Conservation (phyloP, 2,113 vertebrate genomes). For the Dolichotis patagonum region DNA sequence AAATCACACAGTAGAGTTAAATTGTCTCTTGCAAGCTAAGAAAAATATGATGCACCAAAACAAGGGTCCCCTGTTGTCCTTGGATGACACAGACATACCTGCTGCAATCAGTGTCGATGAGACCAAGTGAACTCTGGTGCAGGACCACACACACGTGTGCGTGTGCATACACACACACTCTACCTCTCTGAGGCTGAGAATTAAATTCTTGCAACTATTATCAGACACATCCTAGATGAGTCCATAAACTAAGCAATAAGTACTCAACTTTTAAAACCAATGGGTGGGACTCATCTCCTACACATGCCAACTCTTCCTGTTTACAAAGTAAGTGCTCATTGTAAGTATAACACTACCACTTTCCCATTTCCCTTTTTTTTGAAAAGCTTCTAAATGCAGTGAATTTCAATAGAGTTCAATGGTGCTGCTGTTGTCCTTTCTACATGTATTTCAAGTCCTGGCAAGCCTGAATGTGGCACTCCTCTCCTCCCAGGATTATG, state of each 20-base stretch:
- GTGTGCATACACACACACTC: not conserved
- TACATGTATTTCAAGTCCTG: conserved; percentile 61
- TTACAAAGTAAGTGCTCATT: conserved; percentile 44
- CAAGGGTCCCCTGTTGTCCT: not conserved
- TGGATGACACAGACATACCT: too few relatives aligned
- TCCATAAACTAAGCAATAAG: conserved; percentile 42
- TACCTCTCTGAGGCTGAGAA: not conserved
- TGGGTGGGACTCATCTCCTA: conserved; percentile 11
- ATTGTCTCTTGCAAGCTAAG: not conserved
- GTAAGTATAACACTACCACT: not conserved
- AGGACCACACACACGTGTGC: too few relatives aligned
- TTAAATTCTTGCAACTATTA: conserved; percentile 36
- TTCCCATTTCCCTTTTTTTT: conserved; percentile 51
- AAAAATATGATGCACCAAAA: not conserved
- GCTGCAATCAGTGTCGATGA: not conserved
- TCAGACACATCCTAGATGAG: conserved; percentile 30
- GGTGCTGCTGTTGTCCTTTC: conserved; percentile 45
- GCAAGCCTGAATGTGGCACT: conserved; percentile 51
- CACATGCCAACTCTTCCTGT: conserved; percentile 5
- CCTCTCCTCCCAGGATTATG: conserved; percentile 29
- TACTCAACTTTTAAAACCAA: conserved; percentile 32
- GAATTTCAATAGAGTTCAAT: conserved; percentile 58
- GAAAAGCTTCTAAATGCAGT: conserved; percentile 25
- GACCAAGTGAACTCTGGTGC: not conserved
- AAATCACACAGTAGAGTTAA: not conserved